Evolutionary conservation across 2,113 vertebrate species (phyloP), one percentile per base, ranked within the genome.

Genomic region (Clarias magur): DNA sequence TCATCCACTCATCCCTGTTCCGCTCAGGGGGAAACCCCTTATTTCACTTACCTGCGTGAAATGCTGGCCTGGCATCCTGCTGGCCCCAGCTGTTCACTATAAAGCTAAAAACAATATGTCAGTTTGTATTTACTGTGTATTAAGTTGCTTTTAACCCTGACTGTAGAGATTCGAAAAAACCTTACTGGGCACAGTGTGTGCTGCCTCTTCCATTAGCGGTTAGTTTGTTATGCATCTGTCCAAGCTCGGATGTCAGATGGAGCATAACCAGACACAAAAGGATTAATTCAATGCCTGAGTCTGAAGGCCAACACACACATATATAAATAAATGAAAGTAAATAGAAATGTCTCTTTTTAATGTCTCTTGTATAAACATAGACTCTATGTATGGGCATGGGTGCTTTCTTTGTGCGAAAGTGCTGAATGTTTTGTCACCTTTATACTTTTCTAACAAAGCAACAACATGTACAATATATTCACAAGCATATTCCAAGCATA

Each of bases 11-110:
- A 75, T n/a, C 78, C 60, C 60, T 53, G 34, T 48, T 87, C 34
- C 4, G 54, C 83, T 82, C 70, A 63, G 62, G 83, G 68, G 81
- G 82, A 68, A 84, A 63, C 62, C 79, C 87, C 54, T 83, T 67
- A 67, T 83, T 81, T 85, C 70, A 78, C 67, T 56, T 93, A 95
- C 94, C 93, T 94, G 93, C 91, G 92, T 92, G 93, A 94, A 93
- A 89, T 86, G 75, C 57, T 79, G 82, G 78, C 67, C 34, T 59
- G 30, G 17, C 38, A 34, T 73, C 79, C 34, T 30, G 56, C 85
- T 82, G 85, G 54, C 67, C 85, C 79, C 85, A 86, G 85, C 85
- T 86, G 85, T 73, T 82, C 65, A 82, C 79, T 19, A 62, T 42
- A 72, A 86, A 86, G 85, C 34, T 62, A 17, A 60, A 82, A 86